phyloP scores from a whole-genome alignment of 1,140 invertebrate genomes.

The Monochamus saltuarius region DNA sequence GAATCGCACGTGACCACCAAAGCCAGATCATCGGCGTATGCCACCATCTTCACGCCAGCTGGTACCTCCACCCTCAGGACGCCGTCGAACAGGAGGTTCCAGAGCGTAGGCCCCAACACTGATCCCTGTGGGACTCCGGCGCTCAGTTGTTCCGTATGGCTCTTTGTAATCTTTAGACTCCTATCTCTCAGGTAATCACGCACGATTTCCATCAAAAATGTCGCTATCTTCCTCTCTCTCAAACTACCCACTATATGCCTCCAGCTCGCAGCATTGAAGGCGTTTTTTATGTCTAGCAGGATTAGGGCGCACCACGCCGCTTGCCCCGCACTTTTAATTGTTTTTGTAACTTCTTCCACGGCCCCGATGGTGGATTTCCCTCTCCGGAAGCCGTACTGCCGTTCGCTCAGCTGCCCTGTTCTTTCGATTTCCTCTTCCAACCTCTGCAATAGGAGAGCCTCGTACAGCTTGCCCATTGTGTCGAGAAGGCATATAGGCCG shows the following conservation, averaged over 20 bases:
- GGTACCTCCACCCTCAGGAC: background rate
- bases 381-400: slow-evolving; percentile 3
- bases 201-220: slow-evolving; percentile 24
- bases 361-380: slow-evolving; percentile 21
- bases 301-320: slow-evolving; percentile 8
- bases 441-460: background rate
- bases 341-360: slow-evolving; percentile 10
- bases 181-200: slow-evolving; percentile 25
- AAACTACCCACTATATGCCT: slow-evolving; percentile 9
- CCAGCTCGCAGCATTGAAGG: slow-evolving; percentile 24
- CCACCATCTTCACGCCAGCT: slow-evolving; percentile 29
- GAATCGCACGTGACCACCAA: slow-evolving; percentile 19
- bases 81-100: slow-evolving; percentile 42
- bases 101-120: slow-evolving; percentile 42
- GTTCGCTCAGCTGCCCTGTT: background rate
- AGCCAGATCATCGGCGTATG: slow-evolving; percentile 43
- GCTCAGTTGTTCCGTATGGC: background rate
- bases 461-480: background rate
- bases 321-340: background rate
- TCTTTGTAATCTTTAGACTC: slow-evolving; percentile 10
- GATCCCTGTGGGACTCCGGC: slow-evolving; percentile 37
- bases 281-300: slow-evolving; percentile 22
- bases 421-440: background rate
- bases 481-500: slow-evolving; percentile 1
- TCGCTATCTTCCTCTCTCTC: background rate